Percentiles rank a stretch among this genome's conserved stretches.
phyloP scores from a whole-genome alignment of 2,888 invertebrate species.

The Mongoloraphidia duomilia region DNA sequence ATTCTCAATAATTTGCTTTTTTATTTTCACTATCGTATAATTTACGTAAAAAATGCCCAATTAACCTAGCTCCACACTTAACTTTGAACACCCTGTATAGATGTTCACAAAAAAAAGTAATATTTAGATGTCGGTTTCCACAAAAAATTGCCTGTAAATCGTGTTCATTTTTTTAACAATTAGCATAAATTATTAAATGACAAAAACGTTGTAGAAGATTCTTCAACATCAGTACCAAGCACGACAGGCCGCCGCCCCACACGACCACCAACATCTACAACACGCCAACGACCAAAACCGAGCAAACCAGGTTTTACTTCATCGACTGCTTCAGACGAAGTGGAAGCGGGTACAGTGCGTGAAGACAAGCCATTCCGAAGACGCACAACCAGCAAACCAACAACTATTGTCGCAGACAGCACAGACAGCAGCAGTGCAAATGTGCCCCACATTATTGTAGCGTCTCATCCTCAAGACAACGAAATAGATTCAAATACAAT shows the following conservation, averaged over 20 bases:
- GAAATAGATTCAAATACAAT: slow-evolving; percentile 41
- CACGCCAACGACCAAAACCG: slow-evolving; percentile 21
- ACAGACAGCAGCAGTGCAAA: slow-evolving; percentile 32
- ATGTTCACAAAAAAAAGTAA: too few relatives aligned
- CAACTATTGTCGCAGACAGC: slow-evolving; percentile 24
- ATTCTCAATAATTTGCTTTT: too few relatives aligned
- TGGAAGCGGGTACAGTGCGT: slow-evolving; percentile 24
- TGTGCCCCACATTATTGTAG: slow-evolving; percentile 28
- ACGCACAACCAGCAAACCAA: slow-evolving; percentile 28
- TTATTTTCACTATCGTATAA: too few relatives aligned
- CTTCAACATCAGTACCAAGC: slow-evolving; percentile 7
- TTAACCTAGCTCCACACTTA: too few relatives aligned
- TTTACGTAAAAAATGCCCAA: too few relatives aligned
- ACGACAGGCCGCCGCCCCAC: slow-evolving; percentile 17
- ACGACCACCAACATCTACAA: slow-evolving; percentile 19
- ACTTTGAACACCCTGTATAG: too few relatives aligned
- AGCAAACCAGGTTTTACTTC: slow-evolving; percentile 22
- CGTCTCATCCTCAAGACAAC: slow-evolving; percentile 62
- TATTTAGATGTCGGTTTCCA: too few relatives aligned
- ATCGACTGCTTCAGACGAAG: slow-evolving; percentile 22
- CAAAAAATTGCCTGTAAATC: too few relatives aligned
- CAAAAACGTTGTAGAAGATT: too few relatives aligned
- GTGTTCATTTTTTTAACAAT: too few relatives aligned
- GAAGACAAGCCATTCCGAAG: slow-evolving; percentile 17
- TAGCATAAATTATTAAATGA: too few relatives aligned